Base-by-base conservation (phyloP, 2,888 invertebrate genomes). In the Dusona sp. region DNA sequence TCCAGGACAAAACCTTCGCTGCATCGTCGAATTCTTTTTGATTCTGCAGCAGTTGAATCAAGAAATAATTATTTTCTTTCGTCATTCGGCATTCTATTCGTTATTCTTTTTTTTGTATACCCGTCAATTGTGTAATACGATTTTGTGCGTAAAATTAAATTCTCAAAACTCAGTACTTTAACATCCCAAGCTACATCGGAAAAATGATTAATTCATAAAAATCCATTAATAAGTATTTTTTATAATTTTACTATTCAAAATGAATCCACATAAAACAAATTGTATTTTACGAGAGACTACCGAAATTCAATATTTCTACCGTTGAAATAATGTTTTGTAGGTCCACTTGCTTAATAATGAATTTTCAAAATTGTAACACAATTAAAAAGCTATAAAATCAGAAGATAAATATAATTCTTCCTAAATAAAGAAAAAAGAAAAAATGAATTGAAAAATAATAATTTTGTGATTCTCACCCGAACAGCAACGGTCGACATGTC, bases 1-100 rank as follows among this genome's bases (percentile, higher is more conserved):
- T 92, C 92, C 91, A 92, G 8, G 67, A 84, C 16, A 92, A 85
- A 6, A 91, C 87, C 65, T 83, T 72, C n/a, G 87, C 88, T 0
- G 91, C 89, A 7, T 86, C 75, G 38, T 91, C 89, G 25, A 92
- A 88, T 1, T 89, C 87, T 33, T 88, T 80, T 78, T 90, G 90
- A 8, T 73, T 88, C 89, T 90, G 57, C 22, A 45, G 19, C 25
- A 25, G 25, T 29, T 16, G 9, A 7, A 29, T 29, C 9, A 8
- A 2, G 9, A 70, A 70, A 45, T 1, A 3, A 42, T 42, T 45
- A 29, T 16, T 70, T 45, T 16, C 6, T 45, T n/a, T 45, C 25
- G 25, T 22, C 13, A 22, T 70, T 48, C 29, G 9, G 25, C 13
- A 48, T 42, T 57, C 25, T 11, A 48, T 42, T 7, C 2, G 16